Base-by-base conservation (phyloP, 1,140 invertebrate genomes). In the Solenopsis fugax region DNA sequence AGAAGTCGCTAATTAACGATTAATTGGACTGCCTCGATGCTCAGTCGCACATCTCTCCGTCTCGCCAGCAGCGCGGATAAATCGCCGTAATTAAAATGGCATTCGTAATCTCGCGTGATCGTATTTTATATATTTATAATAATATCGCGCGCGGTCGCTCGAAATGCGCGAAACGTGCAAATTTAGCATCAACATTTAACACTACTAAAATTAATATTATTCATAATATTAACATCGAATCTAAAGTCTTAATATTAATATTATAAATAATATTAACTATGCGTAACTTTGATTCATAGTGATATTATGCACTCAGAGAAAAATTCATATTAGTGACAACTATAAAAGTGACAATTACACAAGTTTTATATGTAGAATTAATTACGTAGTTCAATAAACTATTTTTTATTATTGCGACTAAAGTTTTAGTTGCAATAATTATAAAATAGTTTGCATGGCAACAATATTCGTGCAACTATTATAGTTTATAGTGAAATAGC, bases 11-110 rank as follows among this genome's bases (percentile, higher is more conserved):
- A 73, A 12, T 67, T 62, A 58, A 88, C 65, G 62, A n/a, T 87
- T 69, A 86, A 87, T 89, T 62, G 37, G 45, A 87, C 29, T 54
- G 29, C 37, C 77, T 89, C 62, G 62, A 62, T 77, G 62, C 58
- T 62, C 76, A 78, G 69, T 81, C 69, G 88, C 77, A 24, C 71
- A 76, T 72, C 69, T 29, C 12, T n/a, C n/a, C 18, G 18, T 41
- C 16, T 34, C 24, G 65, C 58, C 85, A 37, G n/a, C 62, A 13
- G n/a, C 41, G 56, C 52, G 56, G 87, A 56, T 58, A 75, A 67
- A 67, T n/a, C 13, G 75, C 34, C 34, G 5, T 34, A 73, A 84
- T 56, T 84, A 84, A 56, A 71, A 73, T 84, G 29, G 45, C 24
- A 84, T 84, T 84, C 18, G 24, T 54, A 58, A 58, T 45, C 54